A percentile compares a stretch with the other conserved stretches of the same genome.
Evolutionary conservation across 92 coral and sea anemone species (phyloP).

Genomic region (Heliopora coerulea): DNA sequence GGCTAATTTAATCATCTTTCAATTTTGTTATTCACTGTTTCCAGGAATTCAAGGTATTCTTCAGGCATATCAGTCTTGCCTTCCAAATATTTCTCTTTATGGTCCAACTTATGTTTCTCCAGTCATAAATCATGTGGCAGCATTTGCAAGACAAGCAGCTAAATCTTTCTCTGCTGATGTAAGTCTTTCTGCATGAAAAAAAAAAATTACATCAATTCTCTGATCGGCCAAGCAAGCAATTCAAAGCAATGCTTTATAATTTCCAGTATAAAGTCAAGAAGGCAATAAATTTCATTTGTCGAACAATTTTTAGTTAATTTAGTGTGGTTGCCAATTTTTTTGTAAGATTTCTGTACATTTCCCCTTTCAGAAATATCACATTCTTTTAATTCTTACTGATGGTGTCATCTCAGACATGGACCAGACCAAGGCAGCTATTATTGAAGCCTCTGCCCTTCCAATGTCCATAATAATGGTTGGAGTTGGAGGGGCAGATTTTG

Average conservation of each 20-base stretch:
- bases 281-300: too few relatives aligned
- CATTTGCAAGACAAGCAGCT: constrained; percentile 78
- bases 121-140: constrained; percentile 83
- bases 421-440: constrained; percentile 82
- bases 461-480: constrained; percentile 98
- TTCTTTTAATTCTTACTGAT: constrained; percentile 84
- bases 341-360: too few relatives aligned
- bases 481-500: constrained; percentile 88
- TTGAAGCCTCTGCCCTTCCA: constrained; percentile 87
- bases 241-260: background rate
- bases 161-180: constrained; percentile 67
- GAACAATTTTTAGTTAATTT: too few relatives aligned
- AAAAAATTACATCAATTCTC: background rate
- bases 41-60: constrained; percentile 83
- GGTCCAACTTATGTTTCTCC: constrained; percentile 97
- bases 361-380: constrained; percentile 71
- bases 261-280: too few relatives aligned
- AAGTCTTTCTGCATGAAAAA: constrained; percentile 36
- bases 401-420: constrained; percentile 98
- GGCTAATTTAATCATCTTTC: too few relatives aligned
- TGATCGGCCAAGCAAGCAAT: background rate
- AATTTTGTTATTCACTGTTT: too few relatives aligned
- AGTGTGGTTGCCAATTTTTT: too few relatives aligned
- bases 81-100: constrained; percentile 71
- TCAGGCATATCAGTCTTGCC: constrained; percentile 80